Conservation (phyloP, 2,888 invertebrate genomes). For the Junonia oenone region DNA sequence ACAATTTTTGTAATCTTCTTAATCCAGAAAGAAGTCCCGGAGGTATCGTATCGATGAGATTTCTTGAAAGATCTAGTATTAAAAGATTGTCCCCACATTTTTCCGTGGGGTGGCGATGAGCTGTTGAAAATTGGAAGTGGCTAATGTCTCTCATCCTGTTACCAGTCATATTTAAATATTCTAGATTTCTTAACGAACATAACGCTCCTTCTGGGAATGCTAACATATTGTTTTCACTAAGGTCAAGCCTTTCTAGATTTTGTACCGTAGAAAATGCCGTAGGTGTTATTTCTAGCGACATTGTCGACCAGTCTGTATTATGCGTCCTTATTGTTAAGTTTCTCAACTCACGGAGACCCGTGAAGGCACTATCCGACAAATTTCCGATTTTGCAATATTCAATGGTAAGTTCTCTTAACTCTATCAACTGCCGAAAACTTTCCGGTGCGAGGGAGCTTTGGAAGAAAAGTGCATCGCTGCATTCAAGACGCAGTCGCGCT, state of each 20-base stretch:
- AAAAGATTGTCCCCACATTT: constrained; percentile 85
- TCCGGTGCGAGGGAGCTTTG: constrained; percentile 88
- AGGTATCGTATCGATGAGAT: constrained; percentile 87
- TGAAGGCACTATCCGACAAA: constrained; percentile 89
- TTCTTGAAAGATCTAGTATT: constrained; percentile 86
- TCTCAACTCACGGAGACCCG: constrained; percentile 86
- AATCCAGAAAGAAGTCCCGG: constrained; percentile 85
- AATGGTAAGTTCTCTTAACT: constrained; percentile 87
- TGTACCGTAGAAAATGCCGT: constrained; percentile 86
- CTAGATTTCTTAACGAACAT: constrained; percentile 86
- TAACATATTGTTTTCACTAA: constrained; percentile 90
- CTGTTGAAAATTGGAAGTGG: constrained; percentile 84
- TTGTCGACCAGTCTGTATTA: constrained; percentile 90
- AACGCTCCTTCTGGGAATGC: constrained; percentile 87
- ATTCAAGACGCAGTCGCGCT: constrained; percentile 86
- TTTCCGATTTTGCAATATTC: constrained; percentile 92
- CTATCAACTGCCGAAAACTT: constrained; percentile 86
- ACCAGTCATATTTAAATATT: constrained; percentile 87
- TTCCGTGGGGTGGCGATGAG: constrained; percentile 78
- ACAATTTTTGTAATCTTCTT: constrained; percentile 84
- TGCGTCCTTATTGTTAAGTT: constrained; percentile 90
- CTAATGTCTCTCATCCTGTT: constrained; percentile 88
- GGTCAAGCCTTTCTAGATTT: constrained; percentile 85
- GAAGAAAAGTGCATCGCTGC: constrained; percentile 89
- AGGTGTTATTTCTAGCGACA: constrained; percentile 87